Evolutionary conservation across 2,113 vertebrate genomes (phyloP).

Genomic region (Dasypus novemcinctus): DNA sequence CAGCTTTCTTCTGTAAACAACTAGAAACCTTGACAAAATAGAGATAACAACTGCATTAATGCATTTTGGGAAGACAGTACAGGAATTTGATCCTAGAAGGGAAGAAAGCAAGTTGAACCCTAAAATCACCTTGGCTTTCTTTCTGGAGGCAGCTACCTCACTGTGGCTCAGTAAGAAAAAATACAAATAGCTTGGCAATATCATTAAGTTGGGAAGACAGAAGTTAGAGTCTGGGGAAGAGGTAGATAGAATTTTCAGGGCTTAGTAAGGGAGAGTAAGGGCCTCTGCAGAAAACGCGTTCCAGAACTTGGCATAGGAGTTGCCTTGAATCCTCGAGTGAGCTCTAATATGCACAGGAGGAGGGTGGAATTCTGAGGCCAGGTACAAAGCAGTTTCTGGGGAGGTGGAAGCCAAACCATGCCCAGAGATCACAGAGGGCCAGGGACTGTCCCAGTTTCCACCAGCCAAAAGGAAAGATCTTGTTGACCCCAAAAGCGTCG

Average conservation of each 20-base stretch:
- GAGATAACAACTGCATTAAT: not conserved
- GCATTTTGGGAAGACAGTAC: not conserved
- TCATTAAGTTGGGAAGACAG: constrained; percentile 46
- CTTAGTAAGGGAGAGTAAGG: not conserved
- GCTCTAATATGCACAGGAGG: not conserved
- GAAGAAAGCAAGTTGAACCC: not conserved
- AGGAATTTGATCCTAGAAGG: not conserved
- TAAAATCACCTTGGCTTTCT: constrained; percentile 1
- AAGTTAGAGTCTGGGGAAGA: not conserved
- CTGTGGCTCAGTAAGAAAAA: not conserved
- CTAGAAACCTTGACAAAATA: not conserved
- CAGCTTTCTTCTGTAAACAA: constrained; percentile 8
- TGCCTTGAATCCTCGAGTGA: not conserved
- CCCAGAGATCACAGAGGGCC: not conserved
- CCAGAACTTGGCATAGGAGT: not conserved
- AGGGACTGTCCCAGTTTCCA: not conserved
- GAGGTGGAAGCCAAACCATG: not conserved
- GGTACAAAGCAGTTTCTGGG: not conserved
- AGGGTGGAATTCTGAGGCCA: not conserved
- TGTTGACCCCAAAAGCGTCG: not conserved
- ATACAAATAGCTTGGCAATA: not conserved
- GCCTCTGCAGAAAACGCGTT: not conserved
- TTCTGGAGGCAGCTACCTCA: not conserved
- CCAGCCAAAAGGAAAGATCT: not conserved
- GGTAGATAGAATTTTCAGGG: not conserved